These are phyloP conservation scores for Oxytorus armatus DNA, from an alignment of 2,888 invertebrate species.

Conservation along the genomic window DNA sequence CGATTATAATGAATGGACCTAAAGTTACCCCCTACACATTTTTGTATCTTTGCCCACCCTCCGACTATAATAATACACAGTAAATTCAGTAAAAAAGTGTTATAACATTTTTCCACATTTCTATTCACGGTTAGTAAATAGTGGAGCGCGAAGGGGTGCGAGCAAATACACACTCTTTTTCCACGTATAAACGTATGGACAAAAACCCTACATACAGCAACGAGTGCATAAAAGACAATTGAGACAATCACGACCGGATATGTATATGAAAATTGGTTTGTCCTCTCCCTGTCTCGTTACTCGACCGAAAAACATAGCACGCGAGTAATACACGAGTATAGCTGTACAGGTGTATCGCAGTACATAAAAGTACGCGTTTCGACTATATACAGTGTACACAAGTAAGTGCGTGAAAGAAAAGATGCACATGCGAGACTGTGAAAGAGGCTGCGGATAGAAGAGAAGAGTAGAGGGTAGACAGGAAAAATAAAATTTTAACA, in stretches of 20 bases:
- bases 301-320: neutral
- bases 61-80: too few relatives aligned
- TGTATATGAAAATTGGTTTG: constrained; percentile 17
- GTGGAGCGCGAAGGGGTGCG: neutral
- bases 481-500: neutral
- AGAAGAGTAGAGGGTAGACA: neutral
- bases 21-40: too few relatives aligned
- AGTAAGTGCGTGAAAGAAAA: neutral
- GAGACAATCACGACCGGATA: constrained; percentile 30
- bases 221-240: neutral
- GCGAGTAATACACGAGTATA: neutral
- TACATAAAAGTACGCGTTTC: neutral
- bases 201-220: neutral
- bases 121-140: constrained; percentile 2
- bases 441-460: neutral
- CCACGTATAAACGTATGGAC: neutral
- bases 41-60: too few relatives aligned
- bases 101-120: constrained; percentile 31
- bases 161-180: neutral
- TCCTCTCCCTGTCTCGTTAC: constrained; percentile 31
- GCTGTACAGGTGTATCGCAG: neutral
- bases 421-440: constrained; percentile 13
- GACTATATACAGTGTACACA: neutral
- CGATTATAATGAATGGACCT: too few relatives aligned
- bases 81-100: constrained; percentile 12